phyloP scores from a whole-genome alignment of 2,113 vertebrate species.

The Apteryx owenii region DNA sequence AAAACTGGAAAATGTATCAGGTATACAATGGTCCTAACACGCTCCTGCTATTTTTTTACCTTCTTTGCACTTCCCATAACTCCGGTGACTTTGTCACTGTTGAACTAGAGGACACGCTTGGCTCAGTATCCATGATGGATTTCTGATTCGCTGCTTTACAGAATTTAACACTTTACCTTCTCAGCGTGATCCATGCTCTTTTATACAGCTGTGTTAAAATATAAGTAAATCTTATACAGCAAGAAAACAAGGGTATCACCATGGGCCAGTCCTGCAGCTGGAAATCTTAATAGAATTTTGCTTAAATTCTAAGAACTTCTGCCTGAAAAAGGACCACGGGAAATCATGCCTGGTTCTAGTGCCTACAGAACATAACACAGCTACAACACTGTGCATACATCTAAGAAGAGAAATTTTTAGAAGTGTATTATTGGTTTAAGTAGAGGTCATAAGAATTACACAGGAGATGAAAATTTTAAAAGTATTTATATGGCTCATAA shows the following conservation, averaged over 20 bases:
- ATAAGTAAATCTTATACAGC: background rate
- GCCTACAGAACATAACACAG: background rate
- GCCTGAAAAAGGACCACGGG: background rate
- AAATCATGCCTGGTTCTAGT: background rate
- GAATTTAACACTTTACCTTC: background rate
- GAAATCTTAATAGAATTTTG: background rate
- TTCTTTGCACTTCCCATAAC: background rate
- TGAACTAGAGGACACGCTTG: background rate
- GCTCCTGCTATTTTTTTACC: background rate
- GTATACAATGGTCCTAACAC: background rate
- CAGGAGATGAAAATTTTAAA: background rate
- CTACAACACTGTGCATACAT: background rate
- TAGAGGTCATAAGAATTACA: background rate
- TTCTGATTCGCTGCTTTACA: background rate
- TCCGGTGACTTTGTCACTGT: background rate
- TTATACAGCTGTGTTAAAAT: background rate
- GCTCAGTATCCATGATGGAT: background rate
- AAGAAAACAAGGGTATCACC: background rate
- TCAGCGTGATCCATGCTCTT: background rate
- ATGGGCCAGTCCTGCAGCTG: background rate
- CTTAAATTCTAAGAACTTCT: background rate
- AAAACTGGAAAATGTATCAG: background rate
- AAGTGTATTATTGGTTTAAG: background rate
- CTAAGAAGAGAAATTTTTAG: background rate
- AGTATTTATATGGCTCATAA: background rate